Conservation (phyloP, 1,140 invertebrate genomes). For the Drosophila albomicans region DNA sequence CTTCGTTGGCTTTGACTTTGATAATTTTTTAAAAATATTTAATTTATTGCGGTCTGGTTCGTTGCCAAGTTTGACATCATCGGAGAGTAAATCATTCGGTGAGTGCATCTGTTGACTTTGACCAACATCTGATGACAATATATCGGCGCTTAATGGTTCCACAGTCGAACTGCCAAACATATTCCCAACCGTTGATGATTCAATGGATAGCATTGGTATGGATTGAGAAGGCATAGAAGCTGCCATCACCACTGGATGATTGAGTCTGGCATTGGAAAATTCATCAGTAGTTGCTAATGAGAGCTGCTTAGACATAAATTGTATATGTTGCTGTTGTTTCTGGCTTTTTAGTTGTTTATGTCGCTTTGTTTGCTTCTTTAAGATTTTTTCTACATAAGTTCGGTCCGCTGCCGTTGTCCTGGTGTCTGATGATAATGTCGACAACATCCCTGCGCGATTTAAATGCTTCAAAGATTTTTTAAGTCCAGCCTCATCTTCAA, state of each 20-base stretch:
- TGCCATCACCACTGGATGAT: neutral
- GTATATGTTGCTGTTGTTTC: slow-evolving; percentile 22
- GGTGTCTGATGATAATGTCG: slow-evolving; percentile 31
- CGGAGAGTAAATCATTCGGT: neutral
- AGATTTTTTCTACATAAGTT: slow-evolving; percentile 59
- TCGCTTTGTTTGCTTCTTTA: slow-evolving; percentile 70
- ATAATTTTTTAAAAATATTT: slow-evolving; percentile 94
- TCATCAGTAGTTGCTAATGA: neutral
- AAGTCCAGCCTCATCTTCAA: slow-evolving; percentile 1
- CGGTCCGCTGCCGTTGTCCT: slow-evolving; percentile 29
- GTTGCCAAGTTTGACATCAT: slow-evolving; percentile 87
- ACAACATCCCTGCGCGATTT: slow-evolving; percentile 30
- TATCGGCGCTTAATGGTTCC: neutral
- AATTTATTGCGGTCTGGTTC: slow-evolving; percentile 93
- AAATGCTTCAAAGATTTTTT: slow-evolving; percentile 57
- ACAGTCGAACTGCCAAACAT: neutral
- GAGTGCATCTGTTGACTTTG: neutral
- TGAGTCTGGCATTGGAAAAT: neutral
- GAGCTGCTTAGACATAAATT: neutral
- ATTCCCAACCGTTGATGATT: neutral
- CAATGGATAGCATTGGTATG: neutral
- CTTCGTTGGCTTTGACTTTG: slow-evolving; percentile 61
- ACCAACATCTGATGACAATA: neutral
- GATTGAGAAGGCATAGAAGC: neutral
- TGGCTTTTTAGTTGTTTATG: slow-evolving; percentile 63